Base-by-base conservation (phyloP, 2,113 vertebrate genomes). In the Corvus hawaiiensis region DNA sequence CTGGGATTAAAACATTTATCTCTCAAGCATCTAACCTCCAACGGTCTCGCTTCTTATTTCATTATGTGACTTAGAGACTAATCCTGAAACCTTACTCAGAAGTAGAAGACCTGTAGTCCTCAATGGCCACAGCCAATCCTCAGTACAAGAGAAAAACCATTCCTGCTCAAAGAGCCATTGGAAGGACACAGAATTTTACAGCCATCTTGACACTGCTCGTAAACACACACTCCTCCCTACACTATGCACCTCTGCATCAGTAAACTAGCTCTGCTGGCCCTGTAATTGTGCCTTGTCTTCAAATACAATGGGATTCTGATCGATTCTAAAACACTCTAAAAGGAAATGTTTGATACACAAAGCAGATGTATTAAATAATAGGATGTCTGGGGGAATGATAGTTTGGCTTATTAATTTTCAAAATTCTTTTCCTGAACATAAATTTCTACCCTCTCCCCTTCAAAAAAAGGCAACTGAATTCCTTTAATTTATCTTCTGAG, bases 401-500 rank as follows among this genome's bases (percentile, higher is more conserved):
- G 30, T 49, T 48, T 67, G 43, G 49, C n/a, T 71, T 41, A 27
- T 13, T 91, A 27, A 32, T 86, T 94, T 58, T 74, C 49, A 41
- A 52, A 79, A 83, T 59, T 59, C 13, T 74, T 90, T 63, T 85
- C 43, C 75, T 74, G 52, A 93, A 79, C 23, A 89, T 37, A 59
- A 41, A 79, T 75, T 59, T 2, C 7, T 11, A 14, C n/a, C 28
- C 23, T 23, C 30, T 63, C 8, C 16, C 9, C 12, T 90, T 76
- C 73, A 82, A 44, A 16, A 87, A 92, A 92, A 89, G 15, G 24
- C 37, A 86, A 74, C 1, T 43, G 16, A 55, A 90, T 89, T 94
- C 44, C 54, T 73, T 77, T 67, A 48, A 51, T 64, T 88, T 90
- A 63, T 89, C 69, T 95, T 66, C 33, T 49, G 39, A 44, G 15